Evolutionary conservation across 1,140 invertebrate species (phyloP), one percentile per base, ranked within the genome.

Genomic region (Lepidurus apus): DNA sequence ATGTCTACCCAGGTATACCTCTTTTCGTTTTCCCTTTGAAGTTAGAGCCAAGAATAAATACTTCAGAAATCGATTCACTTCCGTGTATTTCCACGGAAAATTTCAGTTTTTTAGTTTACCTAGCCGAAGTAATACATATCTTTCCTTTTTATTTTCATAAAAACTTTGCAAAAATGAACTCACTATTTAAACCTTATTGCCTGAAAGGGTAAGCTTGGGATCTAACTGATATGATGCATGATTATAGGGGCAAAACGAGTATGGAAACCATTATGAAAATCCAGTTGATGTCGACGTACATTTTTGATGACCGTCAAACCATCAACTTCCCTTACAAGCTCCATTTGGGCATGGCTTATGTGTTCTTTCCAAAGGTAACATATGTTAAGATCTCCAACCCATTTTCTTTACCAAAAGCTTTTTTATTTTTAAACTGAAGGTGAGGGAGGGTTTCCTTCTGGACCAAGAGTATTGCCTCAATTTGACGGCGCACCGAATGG

Each of bases 271-370:
- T 65, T 17, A 17, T 65, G 53, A 21, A 65, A 65, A 65, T 65
- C 53, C 53, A 65, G 53, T 65, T 65, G 53, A 65, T 65, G 53
- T 65, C 53, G 13, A 65, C 53, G 5, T 65, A 65, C 53, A 17
- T 65, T 65, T 65, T 65, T 65, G 53, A 65, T 21, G 53, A 65
- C 53, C 53, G 53, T 65, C 53, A 65, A 17, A 17, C 53, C 0
- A 17, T 65, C 5, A 21, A 65, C 8, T 65, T 65, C 10, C 53
- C 53, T 9, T 65, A 65, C 53, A 65, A 65, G 21, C 17, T 17
- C 53, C 53, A 65, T 65, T 21, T 65, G 53, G 53, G 53, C n/a
- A 65, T n/a, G 21, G 53, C 53, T 65, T 65, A 13, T 0, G 53
- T 65, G 21, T 65, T 65, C 13, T 65, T 65, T 7, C 13, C 53